Evolutionary conservation across 2,888 invertebrate genomes (phyloP).

Genomic region (Synanthedon vespiformis): DNA sequence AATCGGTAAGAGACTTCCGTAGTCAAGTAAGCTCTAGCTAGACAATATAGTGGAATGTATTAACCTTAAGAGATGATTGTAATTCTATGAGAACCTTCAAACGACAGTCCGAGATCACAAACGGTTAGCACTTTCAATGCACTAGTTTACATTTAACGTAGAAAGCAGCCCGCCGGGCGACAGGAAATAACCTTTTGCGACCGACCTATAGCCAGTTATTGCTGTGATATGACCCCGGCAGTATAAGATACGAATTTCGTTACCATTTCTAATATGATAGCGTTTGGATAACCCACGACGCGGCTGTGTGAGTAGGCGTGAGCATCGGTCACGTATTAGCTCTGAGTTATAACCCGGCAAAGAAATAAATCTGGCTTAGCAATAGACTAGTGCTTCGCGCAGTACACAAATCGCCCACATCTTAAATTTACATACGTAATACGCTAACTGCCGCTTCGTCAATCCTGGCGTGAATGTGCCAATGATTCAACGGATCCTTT

Average conservation of each 20-base stretch:
- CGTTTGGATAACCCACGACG: constrained; percentile 31
- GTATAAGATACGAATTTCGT: constrained; percentile 32
- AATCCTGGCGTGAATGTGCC: constrained; percentile 1
- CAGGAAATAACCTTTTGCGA: constrained; percentile 56
- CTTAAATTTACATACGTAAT: constrained; percentile 23
- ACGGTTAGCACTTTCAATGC: constrained; percentile 17
- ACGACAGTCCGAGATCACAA: no score
- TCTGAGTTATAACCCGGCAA: constrained; percentile 55
- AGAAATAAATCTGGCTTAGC: constrained; percentile 51
- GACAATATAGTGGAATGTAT: no score
- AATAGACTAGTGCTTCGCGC: constrained; percentile 24
- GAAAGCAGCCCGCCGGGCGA: constrained; percentile 49
- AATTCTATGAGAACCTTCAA: no score
- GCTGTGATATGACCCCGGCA: constrained; percentile 43
- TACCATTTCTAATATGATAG: constrained; percentile 44
- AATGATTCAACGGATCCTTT: background rate
- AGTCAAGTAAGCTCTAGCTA: no score
- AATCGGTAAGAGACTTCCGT: no score
- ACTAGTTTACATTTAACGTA: constrained; percentile 51
- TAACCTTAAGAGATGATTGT: no score
- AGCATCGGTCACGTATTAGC: constrained; percentile 63
- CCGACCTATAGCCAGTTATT: constrained; percentile 50
- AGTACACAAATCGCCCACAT: constrained; percentile 41
- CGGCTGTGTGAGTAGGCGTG: constrained; percentile 40
- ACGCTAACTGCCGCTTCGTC: constrained; percentile 3